These are phyloP conservation scores for Coptotermes formosanus DNA, from an alignment of 1,140 invertebrate species.

Conservation along the genomic window DNA sequence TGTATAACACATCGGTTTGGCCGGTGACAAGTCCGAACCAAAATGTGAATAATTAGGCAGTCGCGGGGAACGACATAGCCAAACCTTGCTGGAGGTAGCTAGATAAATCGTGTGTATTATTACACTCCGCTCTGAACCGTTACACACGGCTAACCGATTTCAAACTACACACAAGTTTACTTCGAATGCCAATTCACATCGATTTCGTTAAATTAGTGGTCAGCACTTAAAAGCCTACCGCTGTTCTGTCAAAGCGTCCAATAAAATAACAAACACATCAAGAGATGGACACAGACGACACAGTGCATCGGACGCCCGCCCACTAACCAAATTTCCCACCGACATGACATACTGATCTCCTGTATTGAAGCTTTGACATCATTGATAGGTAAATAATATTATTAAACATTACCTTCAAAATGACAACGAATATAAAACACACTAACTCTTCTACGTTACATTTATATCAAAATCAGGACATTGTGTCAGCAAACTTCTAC, in stretches of 20 bases:
- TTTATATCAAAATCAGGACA: not conserved
- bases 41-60: conserved; percentile 1
- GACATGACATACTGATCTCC: not conserved
- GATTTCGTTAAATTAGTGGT: conserved; percentile 9
- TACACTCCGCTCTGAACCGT: not conserved
- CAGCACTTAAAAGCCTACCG: not conserved
- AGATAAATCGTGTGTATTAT: not conserved
- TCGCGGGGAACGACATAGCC: not conserved
- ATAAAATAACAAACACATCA: conserved; percentile 4
- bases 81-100: not conserved
- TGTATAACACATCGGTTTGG: not conserved
- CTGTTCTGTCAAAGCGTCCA: not conserved
- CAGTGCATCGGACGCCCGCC: not conserved
- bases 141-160: conserved; percentile 4
- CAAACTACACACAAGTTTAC: conserved; percentile 12
- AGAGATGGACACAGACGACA: not conserved
- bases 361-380: not conserved
- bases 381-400: not conserved
- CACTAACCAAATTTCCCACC: not conserved
- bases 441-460: not conserved
- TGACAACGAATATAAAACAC: not conserved
- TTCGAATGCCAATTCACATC: not conserved
- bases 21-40: not conserved
- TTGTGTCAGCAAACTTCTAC: not conserved
- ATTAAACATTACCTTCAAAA: not conserved